Evolutionary conservation across 2,797 vertebrate genomes (phyloP).

Genomic region (Protosalanx chinensis): DNA sequence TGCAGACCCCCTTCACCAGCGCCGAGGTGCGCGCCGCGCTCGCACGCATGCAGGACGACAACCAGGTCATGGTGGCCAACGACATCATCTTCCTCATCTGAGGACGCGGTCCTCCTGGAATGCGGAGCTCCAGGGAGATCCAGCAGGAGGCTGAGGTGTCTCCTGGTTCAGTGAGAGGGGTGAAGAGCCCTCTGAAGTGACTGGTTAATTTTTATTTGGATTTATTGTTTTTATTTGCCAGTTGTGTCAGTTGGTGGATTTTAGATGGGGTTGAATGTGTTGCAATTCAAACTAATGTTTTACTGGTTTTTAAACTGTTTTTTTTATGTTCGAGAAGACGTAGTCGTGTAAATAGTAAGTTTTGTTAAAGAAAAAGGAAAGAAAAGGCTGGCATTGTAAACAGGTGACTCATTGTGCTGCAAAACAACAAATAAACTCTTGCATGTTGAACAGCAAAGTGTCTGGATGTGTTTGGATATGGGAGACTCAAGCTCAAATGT

Average conservation of each 20-base stretch:
- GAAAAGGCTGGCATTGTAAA: neutral
- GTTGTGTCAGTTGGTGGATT: neutral
- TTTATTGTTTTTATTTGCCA: neutral
- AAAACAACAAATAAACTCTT: neutral
- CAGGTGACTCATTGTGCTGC: neutral
- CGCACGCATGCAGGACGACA: conserved; percentile 90
- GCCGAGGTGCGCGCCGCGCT: conserved; percentile 79
- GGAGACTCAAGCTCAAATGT: too few relatives aligned
- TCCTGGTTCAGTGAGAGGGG: neutral
- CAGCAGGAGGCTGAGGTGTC: too few relatives aligned
- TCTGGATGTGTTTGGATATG: neutral
- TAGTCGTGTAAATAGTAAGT: conserved; percentile 18
- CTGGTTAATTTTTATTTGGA: neutral
- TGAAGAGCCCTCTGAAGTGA: neutral
- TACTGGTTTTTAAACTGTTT: conserved; percentile 5
- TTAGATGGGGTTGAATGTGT: neutral
- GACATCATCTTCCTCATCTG: conserved; percentile 96
- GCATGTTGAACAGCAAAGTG: neutral
- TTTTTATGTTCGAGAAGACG: neutral
- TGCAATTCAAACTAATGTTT: neutral
- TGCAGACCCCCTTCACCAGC: conserved; percentile 69
- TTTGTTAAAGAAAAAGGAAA: conserved; percentile 3
- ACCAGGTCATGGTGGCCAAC: conserved; percentile 96
- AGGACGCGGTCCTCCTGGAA: conserved; percentile 27
- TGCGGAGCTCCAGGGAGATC: too few relatives aligned